These are phyloP conservation scores for Myioborus miniatus DNA, from an alignment of 2,797 vertebrate genomes.

Conservation along the genomic window DNA sequence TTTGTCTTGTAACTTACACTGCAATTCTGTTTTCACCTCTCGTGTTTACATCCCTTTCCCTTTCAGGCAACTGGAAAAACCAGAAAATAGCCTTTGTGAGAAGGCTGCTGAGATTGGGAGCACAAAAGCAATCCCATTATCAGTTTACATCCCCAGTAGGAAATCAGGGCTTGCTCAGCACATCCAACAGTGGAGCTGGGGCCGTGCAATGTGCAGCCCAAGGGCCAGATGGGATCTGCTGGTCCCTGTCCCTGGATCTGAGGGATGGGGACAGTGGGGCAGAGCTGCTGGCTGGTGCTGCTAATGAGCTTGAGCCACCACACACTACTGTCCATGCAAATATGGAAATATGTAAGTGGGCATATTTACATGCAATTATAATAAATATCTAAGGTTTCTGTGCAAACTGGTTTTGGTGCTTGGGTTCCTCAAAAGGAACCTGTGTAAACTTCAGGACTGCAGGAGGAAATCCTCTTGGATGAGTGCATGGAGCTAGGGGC, in stretches of 20 bases:
- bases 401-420: background rate
- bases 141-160: constrained; percentile 49
- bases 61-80: constrained; percentile 15
- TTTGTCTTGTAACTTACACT: constrained; percentile 10
- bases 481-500: background rate
- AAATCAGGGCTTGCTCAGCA: constrained; percentile 30
- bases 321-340: background rate
- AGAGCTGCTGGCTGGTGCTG: background rate
- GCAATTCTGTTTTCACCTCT: constrained; percentile 19
- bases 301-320: background rate
- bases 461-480: background rate
- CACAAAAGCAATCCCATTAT: constrained; percentile 54
- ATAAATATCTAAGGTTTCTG: background rate
- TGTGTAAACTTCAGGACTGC: background rate
- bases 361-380: background rate
- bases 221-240: constrained; percentile 53
- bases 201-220: constrained; percentile 25
- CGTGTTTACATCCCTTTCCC: background rate
- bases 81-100: constrained; percentile 37
- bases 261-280: background rate
- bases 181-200: background rate
- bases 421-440: background rate
- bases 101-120: constrained; percentile 25
- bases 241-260: background rate
- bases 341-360: background rate